Evolutionary conservation across 2,797 vertebrate species (phyloP), one percentile per base, ranked within the genome.

Genomic region (Pampus argenteus): DNA sequence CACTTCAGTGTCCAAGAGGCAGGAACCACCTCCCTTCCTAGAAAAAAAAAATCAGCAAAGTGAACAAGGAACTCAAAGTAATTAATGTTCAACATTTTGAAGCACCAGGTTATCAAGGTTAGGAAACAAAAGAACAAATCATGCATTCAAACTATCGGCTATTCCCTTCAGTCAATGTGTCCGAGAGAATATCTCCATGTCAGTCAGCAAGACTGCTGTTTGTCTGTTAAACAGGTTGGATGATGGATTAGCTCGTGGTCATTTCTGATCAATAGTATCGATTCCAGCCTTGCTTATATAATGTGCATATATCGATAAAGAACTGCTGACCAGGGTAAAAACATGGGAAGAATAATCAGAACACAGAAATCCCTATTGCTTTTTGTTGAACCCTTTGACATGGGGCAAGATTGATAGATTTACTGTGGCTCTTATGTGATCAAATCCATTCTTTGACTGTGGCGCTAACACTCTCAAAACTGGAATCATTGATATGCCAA

Each of bases 201-300:
- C 66, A 49, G 25, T 68, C 34, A 66, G 14, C 10, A 14, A 34
- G 9, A 62, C 58, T 36, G 75, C 66, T 3, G 18, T 51, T 40
- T 3, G 50, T 77, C 78, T 80, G 55, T 10, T 62, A 1, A 45
- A 22, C 31, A 50, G 31, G 51, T 44, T 61, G 40, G 20, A 45
- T 71, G 60, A 67, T 17, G 0, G 48, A 40, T 58, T 63, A 50
- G 77, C 79, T 84, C 66, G 26, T 74, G 44, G 49, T n/a, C 44
- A 76, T 60, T 62, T 50, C 13, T 14, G 23, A 83, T 80, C 76
- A 68, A 71, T 72, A 29, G 57, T n/a, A 75, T 52, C 50, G 55
- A 71, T 59, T 69, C 26, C 26, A 64, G 31, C 7, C 25, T 8
- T 61, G 26, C 4, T 17, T 38, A 38, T 51, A 6, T 36, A 38